Evolutionary conservation across 2,888 invertebrate species (phyloP), one percentile per base, ranked within the genome.

Genomic region (Eupithecia vulgata): DNA sequence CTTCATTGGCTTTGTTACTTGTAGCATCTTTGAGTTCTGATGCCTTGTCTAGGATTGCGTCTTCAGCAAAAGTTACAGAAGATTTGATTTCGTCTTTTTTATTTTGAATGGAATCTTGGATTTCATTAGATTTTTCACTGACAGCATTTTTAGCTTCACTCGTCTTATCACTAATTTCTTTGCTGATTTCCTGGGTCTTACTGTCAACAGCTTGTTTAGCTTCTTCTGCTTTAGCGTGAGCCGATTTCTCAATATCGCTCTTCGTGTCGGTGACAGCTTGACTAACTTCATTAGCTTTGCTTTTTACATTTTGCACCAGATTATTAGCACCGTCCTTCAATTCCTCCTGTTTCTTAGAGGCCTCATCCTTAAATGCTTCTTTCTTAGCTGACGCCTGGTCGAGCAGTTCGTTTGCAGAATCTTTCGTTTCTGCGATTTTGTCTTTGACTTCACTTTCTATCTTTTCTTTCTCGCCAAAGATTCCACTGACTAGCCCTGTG

Each of bases 401-500:
- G 37, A 87, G 64, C 45, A 88, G 79, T 70, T 92, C 86, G 64
- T 89, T 89, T n/a, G 89, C 90, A 3, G 88, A 85, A 71, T 92
- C 90, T 75, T 94, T 90, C 17, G 90, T 87, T 81, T 93, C 91
- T 34, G 87, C 79, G 35, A 90, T 83, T 82, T 93, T 94, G 15
- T 81, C 85, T 81, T 91, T 93, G 0, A 93, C 83, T 76, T 91
- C 92, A 73, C 89, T 89, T 82, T 94, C 94, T 8, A 93, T 80
- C 82, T 94, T 94, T 30, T 94, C 94, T 80, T 94, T 94, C 71
- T 93, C 92, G 10, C 93, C 93, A 70, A 93, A 93, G 48, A 94
- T 91, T 71, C 92, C 94, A 7, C 91, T 90, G 2, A 94, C 93
- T 57, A 94, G 81, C 25, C 94, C 94, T 13, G 92, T 88, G 57